A percentile compares a stretch with the other conserved stretches of the same genome.
Evolutionary conservation across 2,888 invertebrate genomes (phyloP).

Genomic region (Drosophila buzzatii): DNA sequence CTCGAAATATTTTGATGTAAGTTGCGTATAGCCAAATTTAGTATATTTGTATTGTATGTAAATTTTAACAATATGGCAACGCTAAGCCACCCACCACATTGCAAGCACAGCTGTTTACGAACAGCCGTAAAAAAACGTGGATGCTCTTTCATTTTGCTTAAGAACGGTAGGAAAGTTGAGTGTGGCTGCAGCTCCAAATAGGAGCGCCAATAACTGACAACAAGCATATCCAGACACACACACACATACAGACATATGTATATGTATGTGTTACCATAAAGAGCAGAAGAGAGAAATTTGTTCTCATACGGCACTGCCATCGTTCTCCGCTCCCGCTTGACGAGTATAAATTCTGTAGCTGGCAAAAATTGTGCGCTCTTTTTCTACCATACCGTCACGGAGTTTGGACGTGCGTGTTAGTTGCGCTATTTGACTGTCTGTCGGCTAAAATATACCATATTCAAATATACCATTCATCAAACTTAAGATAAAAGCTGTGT

Average conservation of each 20-base stretch:
- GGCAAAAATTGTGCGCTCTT: constrained; percentile 72
- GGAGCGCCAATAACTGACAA: constrained; percentile 33
- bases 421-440: constrained; percentile 51
- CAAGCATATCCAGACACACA: constrained; percentile 1
- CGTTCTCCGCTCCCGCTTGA: constrained; percentile 19
- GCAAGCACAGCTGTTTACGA: constrained; percentile 52
- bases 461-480: too few species aligned
- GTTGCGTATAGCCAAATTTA: constrained; percentile 16
- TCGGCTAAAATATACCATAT: constrained; percentile 53
- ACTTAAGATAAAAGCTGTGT: constrained; percentile 9
- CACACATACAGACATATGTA: too few species aligned
- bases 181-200: constrained; percentile 16
- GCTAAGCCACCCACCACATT: constrained; percentile 25
- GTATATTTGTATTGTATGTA: constrained; percentile 4
- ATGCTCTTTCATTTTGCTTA: constrained; percentile 25
- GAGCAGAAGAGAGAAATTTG: constrained; percentile 13
- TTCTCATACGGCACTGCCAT: constrained; percentile 23
- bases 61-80: constrained; percentile 46
- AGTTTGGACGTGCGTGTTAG: constrained; percentile 75
- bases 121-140: constrained; percentile 58
- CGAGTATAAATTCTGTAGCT: constrained; percentile 69
- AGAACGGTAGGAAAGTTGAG: constrained; percentile 34
- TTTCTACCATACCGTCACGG: constrained; percentile 73
- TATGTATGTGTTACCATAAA: background rate
- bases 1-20: constrained; percentile 26